These are phyloP conservation scores for Clivina fossor DNA, from an alignment of 2,888 invertebrate genomes.

Conservation along the genomic window DNA sequence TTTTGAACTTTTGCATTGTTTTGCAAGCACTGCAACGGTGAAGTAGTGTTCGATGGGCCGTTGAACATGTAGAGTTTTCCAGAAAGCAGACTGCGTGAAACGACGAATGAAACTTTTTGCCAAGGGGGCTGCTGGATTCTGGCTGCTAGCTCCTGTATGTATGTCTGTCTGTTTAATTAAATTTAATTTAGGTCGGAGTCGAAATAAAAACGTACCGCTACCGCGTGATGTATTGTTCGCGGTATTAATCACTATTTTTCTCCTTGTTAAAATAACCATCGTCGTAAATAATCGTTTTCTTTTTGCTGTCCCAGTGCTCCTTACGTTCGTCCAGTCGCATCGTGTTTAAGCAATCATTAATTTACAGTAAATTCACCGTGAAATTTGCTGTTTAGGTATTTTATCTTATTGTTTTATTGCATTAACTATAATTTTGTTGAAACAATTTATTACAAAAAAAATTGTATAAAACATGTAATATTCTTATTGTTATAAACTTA, in stretches of 20 bases:
- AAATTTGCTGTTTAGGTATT: background rate
- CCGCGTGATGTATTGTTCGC: slow-evolving; percentile 27
- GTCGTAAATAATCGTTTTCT: slow-evolving; percentile 29
- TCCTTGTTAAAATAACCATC: slow-evolving; percentile 21
- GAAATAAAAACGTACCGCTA: slow-evolving; percentile 29
- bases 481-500: background rate
- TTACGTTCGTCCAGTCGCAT: background rate
- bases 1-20: slow-evolving; percentile 13
- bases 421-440: background rate
- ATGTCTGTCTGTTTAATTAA: slow-evolving; percentile 31
- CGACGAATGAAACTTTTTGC: slow-evolving; percentile 11
- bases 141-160: slow-evolving; percentile 12
- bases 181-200: slow-evolving; percentile 30
- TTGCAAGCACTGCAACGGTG: background rate
- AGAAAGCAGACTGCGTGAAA: slow-evolving; percentile 13
- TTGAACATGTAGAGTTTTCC: slow-evolving; percentile 13
- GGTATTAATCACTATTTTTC: slow-evolving; percentile 31
- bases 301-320: slow-evolving; percentile 11
- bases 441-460: background rate
- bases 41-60: slow-evolving; percentile 14
- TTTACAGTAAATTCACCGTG: slow-evolving; percentile 19
- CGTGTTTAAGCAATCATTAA: slow-evolving; percentile 23
- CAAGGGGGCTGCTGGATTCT: slow-evolving; percentile 1
- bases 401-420: background rate
- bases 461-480: background rate